Conservation (phyloP, 2,888 invertebrate genomes). For the Drosophila neoperkinsi region DNA sequence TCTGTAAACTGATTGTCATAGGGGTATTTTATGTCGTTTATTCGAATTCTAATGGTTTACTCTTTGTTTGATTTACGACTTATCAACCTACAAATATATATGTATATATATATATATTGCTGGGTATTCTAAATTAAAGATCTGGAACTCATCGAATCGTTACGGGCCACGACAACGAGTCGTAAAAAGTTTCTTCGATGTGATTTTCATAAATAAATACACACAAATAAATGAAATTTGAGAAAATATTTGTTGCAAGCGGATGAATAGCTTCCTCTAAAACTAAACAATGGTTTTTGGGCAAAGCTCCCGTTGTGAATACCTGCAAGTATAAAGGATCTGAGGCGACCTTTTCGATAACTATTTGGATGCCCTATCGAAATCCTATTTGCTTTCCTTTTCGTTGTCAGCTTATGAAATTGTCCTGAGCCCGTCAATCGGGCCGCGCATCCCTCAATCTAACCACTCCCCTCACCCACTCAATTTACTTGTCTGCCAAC, state of each 20-base stretch:
- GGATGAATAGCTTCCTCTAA: not conserved
- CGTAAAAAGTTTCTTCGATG: not conserved
- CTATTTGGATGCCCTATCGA: slow-evolving; percentile 35
- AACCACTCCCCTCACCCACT: not conserved
- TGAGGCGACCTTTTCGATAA: slow-evolving; percentile 15
- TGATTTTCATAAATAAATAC: too few species aligned
- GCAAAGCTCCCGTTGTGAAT: not conserved
- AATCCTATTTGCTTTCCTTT: slow-evolving; percentile 54
- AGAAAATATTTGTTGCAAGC: not conserved
- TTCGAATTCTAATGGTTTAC: slow-evolving; percentile 13
- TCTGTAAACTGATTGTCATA: slow-evolving; percentile 16
- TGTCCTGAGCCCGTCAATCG: slow-evolving; percentile 35
- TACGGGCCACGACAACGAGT: too few species aligned
- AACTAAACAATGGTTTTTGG: not conserved
- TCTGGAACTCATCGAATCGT: not conserved
- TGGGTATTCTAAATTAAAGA: not conserved
- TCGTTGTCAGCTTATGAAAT: slow-evolving; percentile 49
- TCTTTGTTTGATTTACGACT: not conserved
- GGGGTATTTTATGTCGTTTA: slow-evolving; percentile 5
- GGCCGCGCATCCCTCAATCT: slow-evolving; percentile 37
- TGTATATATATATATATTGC: not conserved
- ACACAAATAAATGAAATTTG: not conserved
- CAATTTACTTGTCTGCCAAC: not conserved
- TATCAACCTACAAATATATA: not conserved
- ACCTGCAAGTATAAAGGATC: not conserved